Evolutionary conservation across 2,888 invertebrate species (phyloP).

Genomic region (Drosophila demipolita): DNA sequence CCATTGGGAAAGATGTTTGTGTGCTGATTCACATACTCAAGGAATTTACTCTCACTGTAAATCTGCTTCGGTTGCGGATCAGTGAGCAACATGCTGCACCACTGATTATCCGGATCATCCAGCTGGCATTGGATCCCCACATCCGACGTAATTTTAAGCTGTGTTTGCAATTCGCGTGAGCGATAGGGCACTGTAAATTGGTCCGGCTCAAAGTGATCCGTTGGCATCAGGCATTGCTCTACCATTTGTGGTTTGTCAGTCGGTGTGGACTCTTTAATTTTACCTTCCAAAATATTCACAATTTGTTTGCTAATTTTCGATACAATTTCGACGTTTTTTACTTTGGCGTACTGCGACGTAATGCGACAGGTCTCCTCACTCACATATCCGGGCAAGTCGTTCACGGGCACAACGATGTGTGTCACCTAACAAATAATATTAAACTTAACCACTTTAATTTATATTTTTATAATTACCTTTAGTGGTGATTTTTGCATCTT

Average conservation of each 20-base stretch:
- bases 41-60: conserved; percentile 11
- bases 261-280: neutral
- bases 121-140: conserved; percentile 64
- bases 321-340: neutral
- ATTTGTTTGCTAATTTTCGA: neutral
- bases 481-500: conserved; percentile 19
- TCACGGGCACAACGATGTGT: conserved; percentile 31
- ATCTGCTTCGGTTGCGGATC: neutral
- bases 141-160: neutral
- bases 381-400: conserved; percentile 45
- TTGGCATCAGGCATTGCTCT: neutral
- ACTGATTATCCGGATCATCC: conserved; percentile 25
- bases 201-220: accelerated
- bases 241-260: neutral
- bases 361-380: conserved; percentile 45
- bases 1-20: conserved; percentile 59
- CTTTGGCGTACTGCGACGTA: conserved; percentile 4
- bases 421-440: conserved; percentile 14
- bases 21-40: conserved; percentile 47
- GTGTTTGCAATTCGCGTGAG: conserved; percentile 38
- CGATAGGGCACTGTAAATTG: conserved; percentile 17
- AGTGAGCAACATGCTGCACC: neutral
- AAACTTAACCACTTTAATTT: neutral
- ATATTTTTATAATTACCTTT: neutral
- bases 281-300: neutral